Conservation (phyloP, 2,113 vertebrate species). For the Polyodon spathula region DNA sequence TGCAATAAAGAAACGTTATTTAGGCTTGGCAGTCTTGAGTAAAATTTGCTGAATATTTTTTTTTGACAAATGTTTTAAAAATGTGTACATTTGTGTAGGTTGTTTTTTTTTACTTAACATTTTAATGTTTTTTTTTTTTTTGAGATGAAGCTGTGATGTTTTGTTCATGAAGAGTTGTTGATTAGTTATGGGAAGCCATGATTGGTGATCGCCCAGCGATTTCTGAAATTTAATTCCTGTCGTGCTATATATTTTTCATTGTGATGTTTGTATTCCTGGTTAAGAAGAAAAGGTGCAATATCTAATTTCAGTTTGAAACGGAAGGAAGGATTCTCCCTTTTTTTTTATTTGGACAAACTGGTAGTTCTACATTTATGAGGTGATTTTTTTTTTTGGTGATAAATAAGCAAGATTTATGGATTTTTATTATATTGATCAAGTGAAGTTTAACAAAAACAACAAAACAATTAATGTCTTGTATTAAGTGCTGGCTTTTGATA, state of each 20-base stretch:
- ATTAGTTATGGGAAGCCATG: slow-evolving; percentile 49
- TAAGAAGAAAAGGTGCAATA: slow-evolving; percentile 64
- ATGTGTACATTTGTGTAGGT: slow-evolving; percentile 41
- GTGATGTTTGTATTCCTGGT: slow-evolving; percentile 69
- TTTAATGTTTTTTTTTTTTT: slow-evolving; percentile 61
- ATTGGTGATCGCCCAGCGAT: slow-evolving; percentile 48
- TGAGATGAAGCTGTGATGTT: slow-evolving; percentile 71
- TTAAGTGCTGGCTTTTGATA: too few species aligned
- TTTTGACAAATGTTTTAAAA: slow-evolving; percentile 59
- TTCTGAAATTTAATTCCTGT: slow-evolving; percentile 67
- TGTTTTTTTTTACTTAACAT: slow-evolving; percentile 32
- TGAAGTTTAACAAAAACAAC: too few species aligned
- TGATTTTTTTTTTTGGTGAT: too few species aligned
- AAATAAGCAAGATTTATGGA: too few species aligned
- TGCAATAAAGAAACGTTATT: slow-evolving; percentile 73
- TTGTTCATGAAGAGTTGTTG: slow-evolving; percentile 61
- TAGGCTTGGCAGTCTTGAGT: slow-evolving; percentile 96
- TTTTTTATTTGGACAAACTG: too few species aligned
- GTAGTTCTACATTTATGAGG: too few species aligned
- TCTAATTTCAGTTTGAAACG: slow-evolving; percentile 71
- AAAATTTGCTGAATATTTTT: slow-evolving; percentile 36
- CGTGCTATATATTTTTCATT: slow-evolving; percentile 63
- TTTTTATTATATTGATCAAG: too few species aligned
- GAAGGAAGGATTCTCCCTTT: slow-evolving; percentile 59
- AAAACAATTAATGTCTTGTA: too few species aligned